Conservation (phyloP, 2,113 vertebrate genomes). For the Cyanoliseus patagonus region DNA sequence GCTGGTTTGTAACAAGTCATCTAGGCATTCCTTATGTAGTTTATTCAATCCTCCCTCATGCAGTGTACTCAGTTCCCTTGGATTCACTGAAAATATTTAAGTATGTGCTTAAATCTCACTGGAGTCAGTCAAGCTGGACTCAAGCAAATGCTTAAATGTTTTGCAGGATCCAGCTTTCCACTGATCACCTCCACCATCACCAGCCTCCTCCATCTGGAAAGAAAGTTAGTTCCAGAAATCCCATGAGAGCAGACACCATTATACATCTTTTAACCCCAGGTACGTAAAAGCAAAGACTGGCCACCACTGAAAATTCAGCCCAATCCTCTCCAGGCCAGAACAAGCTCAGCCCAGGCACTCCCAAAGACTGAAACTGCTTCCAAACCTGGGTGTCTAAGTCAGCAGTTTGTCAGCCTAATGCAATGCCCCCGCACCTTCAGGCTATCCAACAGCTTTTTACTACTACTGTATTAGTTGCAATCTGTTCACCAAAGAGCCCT, state of each 20-base stretch:
- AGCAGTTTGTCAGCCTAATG: conserved; percentile 28
- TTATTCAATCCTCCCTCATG: background rate
- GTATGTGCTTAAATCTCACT: background rate
- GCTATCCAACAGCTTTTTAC: conserved; percentile 4
- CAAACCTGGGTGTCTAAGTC: background rate
- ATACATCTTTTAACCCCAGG: background rate
- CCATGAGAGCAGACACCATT: background rate
- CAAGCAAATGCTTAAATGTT: conserved; percentile 35
- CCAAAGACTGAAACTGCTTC: conserved; percentile 2
- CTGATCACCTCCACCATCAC: conserved; percentile 34
- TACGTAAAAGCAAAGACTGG: background rate
- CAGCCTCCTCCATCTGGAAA: conserved; percentile 33
- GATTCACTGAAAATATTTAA: conserved; percentile 15
- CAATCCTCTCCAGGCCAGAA: background rate
- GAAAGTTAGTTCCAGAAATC: conserved; percentile 5
- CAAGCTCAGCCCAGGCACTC: conserved; percentile 20
- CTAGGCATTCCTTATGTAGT: background rate
- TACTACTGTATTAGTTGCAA: conserved; percentile 8
- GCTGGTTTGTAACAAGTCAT: background rate
- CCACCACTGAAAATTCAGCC: conserved; percentile 9
- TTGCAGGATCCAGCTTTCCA: background rate
- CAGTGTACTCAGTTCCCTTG: background rate
- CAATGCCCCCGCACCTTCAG: background rate
- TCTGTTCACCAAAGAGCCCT: conserved; percentile 8
- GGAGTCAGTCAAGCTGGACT: background rate